A percentile compares a stretch with the other conserved stretches of the same genome.
phyloP scores from a whole-genome alignment of 2,888 invertebrate genomes.

The Sinohyriopsis cumingii region DNA sequence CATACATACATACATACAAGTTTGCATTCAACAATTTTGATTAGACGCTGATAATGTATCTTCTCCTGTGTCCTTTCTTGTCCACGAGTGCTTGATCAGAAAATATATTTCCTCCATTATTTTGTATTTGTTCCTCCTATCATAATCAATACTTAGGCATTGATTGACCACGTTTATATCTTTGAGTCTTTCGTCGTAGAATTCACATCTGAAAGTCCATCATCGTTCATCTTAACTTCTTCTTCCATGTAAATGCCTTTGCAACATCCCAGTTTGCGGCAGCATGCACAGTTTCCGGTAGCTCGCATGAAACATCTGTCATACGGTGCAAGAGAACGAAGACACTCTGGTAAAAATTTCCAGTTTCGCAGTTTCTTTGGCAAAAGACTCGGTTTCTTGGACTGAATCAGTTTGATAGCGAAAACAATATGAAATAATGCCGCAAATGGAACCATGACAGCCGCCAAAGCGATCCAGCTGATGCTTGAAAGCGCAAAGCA shows the following conservation, averaged over 20 bases:
- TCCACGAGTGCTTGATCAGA: no score
- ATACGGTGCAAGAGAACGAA: conserved; percentile 61
- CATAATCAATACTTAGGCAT: no score
- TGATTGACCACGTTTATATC: background rate
- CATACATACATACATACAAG: no score
- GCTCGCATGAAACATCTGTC: conserved; percentile 35
- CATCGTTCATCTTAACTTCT: no score
- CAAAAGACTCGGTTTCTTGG: conserved; percentile 44
- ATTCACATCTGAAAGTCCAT: background rate
- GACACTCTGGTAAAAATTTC: conserved; percentile 61
- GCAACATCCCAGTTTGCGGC: conserved; percentile 23
- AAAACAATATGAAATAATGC: conserved; percentile 50
- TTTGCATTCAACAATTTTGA: no score
- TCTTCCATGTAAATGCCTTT: conserved; percentile 8
- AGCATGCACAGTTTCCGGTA: conserved; percentile 24
- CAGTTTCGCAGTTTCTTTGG: conserved; percentile 57
- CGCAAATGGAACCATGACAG: conserved; percentile 62
- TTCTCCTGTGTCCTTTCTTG: no score
- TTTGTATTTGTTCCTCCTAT: no score
- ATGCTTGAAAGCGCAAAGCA: conserved; percentile 64
- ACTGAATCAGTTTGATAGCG: conserved; percentile 64
- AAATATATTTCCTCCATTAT: no score
- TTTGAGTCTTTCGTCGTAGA: background rate
- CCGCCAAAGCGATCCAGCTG: conserved; percentile 56
- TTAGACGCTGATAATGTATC: no score